Base-by-base conservation (phyloP, 2,888 invertebrate species). In the Chymomyza procnemis region DNA sequence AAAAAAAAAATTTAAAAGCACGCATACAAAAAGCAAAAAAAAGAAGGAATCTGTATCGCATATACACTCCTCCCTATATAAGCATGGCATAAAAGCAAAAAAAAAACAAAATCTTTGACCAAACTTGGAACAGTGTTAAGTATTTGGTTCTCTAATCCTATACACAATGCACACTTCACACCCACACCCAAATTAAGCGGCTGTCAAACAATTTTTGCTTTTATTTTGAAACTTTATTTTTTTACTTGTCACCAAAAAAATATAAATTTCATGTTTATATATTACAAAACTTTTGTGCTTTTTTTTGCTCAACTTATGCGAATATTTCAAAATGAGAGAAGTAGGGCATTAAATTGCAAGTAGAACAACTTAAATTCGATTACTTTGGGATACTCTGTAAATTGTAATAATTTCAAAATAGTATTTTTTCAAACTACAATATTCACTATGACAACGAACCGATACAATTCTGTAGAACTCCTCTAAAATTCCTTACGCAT, bases 91-190 rank as follows among this genome's bases (percentile, higher is more conserved):
- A 12, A 9, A 34, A 34, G 34, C 34, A 12, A 9, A 34, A 34
- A n/a, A 34, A 41, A 41, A 12, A 3, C 34, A 12, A 41, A 12
- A 12, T 41, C 34, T 41, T 41, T 41, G 34, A 41, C 34, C 12
- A 41, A 41, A 41, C 12, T 41, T 41, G 9, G 34, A 41, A 12
- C 3, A 1, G 34, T 41, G 12, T 1, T 3, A 41, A 3, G 34
- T 12, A 3, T 41, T 41, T 41, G 12, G 12, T 12, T 0, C 34
- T 5, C 34, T 41, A 41, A 84, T 79, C 84, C 73, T 74, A 69
- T 75, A 71, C 79, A 81, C 79, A 80, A 72, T 69, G 62, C 67
- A 58, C 57, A 47, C 55, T n/a, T n/a, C n/a, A n/a, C 67, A 61
- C 60, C 64, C 14, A 4, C 50, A 18, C 50, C 50, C 50, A 50